These are phyloP conservation scores for Caenorhabditis macrosperma DNA, from an alignment of 2,888 invertebrate species.

Conservation along the genomic window DNA sequence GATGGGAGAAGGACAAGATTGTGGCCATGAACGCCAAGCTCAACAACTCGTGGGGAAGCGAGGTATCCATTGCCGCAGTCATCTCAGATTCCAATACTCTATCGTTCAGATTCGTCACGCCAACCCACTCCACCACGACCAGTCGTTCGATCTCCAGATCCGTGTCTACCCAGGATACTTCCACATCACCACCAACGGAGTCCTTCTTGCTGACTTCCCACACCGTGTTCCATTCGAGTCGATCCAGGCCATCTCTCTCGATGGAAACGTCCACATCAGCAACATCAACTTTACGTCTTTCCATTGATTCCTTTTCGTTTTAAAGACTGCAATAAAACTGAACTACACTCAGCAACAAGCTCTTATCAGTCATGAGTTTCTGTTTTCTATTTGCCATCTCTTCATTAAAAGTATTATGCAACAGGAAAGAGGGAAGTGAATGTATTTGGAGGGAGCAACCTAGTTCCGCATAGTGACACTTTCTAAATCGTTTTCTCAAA, in stretches of 20 bases:
- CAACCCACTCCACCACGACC: constrained; percentile 58
- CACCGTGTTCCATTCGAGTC: constrained; percentile 52
- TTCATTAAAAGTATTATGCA: too few relatives aligned
- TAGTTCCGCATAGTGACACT: too few relatives aligned
- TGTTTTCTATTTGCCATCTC: too few relatives aligned
- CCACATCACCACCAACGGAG: constrained; percentile 56
- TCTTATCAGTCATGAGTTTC: constrained; percentile 12
- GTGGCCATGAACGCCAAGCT: constrained; percentile 43
- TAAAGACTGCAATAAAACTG: constrained; percentile 10
- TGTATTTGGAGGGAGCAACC: too few relatives aligned
- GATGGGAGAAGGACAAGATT: constrained; percentile 54
- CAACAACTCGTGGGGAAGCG: constrained; percentile 54
- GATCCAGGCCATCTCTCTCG: constrained; percentile 45
- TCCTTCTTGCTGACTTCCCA: constrained; percentile 56
- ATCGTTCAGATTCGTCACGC: constrained; percentile 41
- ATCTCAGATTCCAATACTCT: neutral
- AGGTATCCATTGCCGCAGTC: constrained; percentile 2
- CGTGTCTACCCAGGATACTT: constrained; percentile 58
- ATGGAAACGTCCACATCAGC: constrained; percentile 51
- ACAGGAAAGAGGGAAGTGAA: too few relatives aligned
- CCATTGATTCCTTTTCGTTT: constrained; percentile 12
- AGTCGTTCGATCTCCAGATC: constrained; percentile 52
- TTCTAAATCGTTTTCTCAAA: too few relatives aligned
- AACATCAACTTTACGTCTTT: constrained; percentile 41
- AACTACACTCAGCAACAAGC: neutral